phyloP scores from a whole-genome alignment of 2,888 invertebrate species.

The Hydrotaea cyrtoneurina region DNA sequence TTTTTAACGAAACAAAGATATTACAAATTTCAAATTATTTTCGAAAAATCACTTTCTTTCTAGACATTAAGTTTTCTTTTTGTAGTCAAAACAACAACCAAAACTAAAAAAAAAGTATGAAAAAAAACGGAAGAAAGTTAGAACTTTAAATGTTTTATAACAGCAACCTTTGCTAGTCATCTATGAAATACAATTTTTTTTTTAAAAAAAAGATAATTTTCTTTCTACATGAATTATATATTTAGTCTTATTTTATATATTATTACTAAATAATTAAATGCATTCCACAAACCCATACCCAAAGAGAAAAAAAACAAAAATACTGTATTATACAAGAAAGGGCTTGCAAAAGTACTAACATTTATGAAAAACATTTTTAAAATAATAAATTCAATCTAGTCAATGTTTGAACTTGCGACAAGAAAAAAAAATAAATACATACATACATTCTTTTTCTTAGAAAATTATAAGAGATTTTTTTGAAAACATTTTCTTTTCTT shows the following conservation, averaged over 20 bases:
- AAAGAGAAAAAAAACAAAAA: conserved; percentile 28
- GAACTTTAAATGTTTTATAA: conserved; percentile 1
- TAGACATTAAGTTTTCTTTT: conserved; percentile 55
- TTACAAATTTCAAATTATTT: conserved; percentile 60
- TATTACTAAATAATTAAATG: conserved; percentile 18
- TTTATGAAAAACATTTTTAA: conserved; percentile 22
- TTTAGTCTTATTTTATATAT: neutral
- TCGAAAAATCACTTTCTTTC: conserved; percentile 36
- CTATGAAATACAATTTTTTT: conserved; percentile 39
- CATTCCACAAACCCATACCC: conserved; percentile 12
- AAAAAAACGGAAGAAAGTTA: conserved; percentile 26
- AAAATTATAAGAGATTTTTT: conserved; percentile 38
- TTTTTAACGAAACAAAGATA: conserved; percentile 47
- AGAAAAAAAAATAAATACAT: conserved; percentile 40
- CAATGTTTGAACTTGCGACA: conserved; percentile 55
- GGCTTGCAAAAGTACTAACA: conserved; percentile 6
- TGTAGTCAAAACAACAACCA: conserved; percentile 47
- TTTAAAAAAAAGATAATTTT: conserved; percentile 16
- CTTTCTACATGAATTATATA: neutral
- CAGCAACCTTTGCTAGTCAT: conserved; percentile 57
- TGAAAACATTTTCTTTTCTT: conserved; percentile 1
- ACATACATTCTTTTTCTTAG: conserved; percentile 38
- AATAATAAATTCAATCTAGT: conserved; percentile 58
- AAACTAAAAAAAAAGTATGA: neutral
- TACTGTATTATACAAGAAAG: neutral